Conservation (phyloP, 2,888 invertebrate species). For the Rambutsinella grinnellia region DNA sequence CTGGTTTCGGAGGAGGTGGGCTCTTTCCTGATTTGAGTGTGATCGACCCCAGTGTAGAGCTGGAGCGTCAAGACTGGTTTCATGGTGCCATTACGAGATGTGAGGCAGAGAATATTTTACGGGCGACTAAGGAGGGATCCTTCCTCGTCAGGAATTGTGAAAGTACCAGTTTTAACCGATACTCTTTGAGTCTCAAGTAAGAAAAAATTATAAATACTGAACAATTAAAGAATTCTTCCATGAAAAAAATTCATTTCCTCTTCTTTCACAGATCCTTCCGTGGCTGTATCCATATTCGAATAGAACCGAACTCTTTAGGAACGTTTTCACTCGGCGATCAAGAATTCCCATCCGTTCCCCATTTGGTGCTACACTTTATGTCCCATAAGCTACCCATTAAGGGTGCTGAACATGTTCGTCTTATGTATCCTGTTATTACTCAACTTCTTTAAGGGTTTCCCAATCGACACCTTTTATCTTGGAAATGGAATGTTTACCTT, state of each 20-base stretch:
- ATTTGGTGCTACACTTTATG: slow-evolving; percentile 94
- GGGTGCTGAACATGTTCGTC: slow-evolving; percentile 96
- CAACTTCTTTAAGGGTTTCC: slow-evolving; percentile 83
- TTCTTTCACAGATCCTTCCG: slow-evolving; percentile 83
- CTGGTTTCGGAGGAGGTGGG: slow-evolving; percentile 20
- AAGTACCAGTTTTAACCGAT: slow-evolving; percentile 88
- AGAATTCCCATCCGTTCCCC: slow-evolving; percentile 92
- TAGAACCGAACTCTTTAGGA: slow-evolving; percentile 82
- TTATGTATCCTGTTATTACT: slow-evolving; percentile 90
- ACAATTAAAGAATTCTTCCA: slow-evolving; percentile 8
- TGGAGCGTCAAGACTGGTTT: slow-evolving; percentile 78
- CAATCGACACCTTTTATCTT: no score
- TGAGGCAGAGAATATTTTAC: slow-evolving; percentile 90
- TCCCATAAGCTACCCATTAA: slow-evolving; percentile 92
- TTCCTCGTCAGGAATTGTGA: slow-evolving; percentile 95
- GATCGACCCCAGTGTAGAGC: slow-evolving; percentile 59
- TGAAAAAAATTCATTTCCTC: neutral
- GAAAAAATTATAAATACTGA: slow-evolving; percentile 69
- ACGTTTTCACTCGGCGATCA: slow-evolving; percentile 93
- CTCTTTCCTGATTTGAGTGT: slow-evolving; percentile 45
- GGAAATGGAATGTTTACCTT: no score
- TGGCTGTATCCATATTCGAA: slow-evolving; percentile 98
- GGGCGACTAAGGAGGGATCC: slow-evolving; percentile 89
- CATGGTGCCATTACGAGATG: slow-evolving; percentile 92
- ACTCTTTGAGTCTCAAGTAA: slow-evolving; percentile 95